phyloP scores from a whole-genome alignment of 2,113 vertebrate genomes.

The Galemys pyrenaicus region DNA sequence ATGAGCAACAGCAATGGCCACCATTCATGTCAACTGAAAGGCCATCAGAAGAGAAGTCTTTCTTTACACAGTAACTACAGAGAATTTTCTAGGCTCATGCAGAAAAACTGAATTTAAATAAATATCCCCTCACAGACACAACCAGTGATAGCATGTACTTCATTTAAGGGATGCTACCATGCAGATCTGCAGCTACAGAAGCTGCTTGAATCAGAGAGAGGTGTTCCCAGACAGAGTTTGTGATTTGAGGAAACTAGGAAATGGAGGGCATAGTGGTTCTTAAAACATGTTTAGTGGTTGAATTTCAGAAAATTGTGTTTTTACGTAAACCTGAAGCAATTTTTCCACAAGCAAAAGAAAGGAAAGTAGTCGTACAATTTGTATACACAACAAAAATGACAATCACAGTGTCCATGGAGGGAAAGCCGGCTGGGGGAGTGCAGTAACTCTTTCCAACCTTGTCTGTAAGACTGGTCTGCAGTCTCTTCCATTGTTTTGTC shows the following conservation, averaged over 20 bases:
- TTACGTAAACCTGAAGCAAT: constrained; percentile 19
- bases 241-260: neutral
- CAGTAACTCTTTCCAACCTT: neutral
- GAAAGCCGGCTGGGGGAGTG: neutral
- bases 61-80: neutral
- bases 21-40: neutral
- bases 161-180: neutral
- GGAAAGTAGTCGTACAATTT: constrained; percentile 12
- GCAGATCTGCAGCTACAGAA: neutral
- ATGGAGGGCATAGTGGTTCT: neutral
- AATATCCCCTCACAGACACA: neutral
- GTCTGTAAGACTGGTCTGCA: neutral
- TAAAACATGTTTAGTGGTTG: neutral
- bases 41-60: neutral
- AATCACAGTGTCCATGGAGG: neutral
- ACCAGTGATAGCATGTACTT: neutral
- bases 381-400: neutral
- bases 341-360: neutral
- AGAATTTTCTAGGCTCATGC: neutral
- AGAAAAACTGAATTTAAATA: neutral
- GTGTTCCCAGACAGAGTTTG: neutral
- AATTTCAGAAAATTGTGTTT: neutral
- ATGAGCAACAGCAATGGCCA: neutral
- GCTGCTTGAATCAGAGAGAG: neutral
- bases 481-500: neutral